These are phyloP conservation scores for Psammodynastes pulverulentus DNA, from an alignment of 2,113 vertebrate genomes.

Conservation along the genomic window DNA sequence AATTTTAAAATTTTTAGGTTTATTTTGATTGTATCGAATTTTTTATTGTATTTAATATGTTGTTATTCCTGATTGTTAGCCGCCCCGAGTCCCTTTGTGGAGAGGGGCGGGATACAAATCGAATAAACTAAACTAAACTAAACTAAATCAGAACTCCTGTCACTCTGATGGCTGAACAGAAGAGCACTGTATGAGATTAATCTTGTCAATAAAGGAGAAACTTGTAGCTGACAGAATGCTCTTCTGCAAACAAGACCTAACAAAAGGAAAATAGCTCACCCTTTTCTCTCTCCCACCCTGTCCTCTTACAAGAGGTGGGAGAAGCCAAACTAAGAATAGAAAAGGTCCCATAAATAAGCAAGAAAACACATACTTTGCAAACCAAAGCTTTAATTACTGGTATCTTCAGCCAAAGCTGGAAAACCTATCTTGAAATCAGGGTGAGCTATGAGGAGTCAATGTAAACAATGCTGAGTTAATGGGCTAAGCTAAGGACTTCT, in stretches of 20 bases:
- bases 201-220: neutral
- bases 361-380: neutral
- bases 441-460: neutral
- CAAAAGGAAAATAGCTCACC: neutral
- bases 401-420: neutral
- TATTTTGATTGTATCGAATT: too few relatives aligned
- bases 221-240: too few relatives aligned
- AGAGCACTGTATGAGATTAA: neutral
- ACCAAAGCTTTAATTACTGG: neutral
- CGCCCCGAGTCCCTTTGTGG: too few relatives aligned
- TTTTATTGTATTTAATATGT: too few relatives aligned
- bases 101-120: too few relatives aligned
- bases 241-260: neutral
- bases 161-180: neutral
- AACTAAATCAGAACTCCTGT: too few relatives aligned
- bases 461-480: neutral
- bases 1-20: too few relatives aligned
- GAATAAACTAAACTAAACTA: too few relatives aligned
- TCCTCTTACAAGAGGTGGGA: neutral
- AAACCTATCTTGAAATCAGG: neutral
- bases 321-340: neutral
- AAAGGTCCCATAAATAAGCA: neutral
- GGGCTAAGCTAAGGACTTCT: neutral
- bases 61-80: too few relatives aligned
- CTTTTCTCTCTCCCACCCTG: neutral